Evolutionary conservation across 2,888 invertebrate genomes (phyloP).

Genomic region (Apamea anceps): DNA sequence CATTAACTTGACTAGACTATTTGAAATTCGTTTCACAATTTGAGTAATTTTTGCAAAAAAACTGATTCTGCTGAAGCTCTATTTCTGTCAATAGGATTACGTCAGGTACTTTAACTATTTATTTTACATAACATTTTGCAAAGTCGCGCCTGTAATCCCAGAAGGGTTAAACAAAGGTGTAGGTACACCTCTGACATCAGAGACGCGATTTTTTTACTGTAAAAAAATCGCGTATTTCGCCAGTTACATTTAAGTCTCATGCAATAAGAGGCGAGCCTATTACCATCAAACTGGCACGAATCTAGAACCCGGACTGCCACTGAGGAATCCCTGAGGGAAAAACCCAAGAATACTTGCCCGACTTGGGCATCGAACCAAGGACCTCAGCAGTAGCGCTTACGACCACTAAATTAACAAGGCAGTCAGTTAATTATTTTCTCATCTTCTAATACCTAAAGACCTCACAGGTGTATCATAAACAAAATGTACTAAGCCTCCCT

Average conservation of each 20-base stretch:
- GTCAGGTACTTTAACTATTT: neutral
- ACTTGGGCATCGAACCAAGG: neutral
- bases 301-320: neutral
- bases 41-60: neutral
- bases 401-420: too few relatives aligned
- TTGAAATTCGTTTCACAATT: neutral
- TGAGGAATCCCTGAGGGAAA: neutral
- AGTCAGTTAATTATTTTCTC: neutral
- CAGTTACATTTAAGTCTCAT: neutral
- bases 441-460: neutral
- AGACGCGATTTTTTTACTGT: neutral
- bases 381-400: neutral
- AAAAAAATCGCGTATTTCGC: neutral
- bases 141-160: too few relatives aligned
- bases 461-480: neutral
- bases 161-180: too few relatives aligned
- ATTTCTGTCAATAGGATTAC: neutral
- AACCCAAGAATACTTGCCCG: neutral
- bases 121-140: neutral
- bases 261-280: neutral
- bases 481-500: constrained; percentile 5
- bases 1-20: neutral
- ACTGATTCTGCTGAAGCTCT: neutral
- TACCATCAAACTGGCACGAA: neutral
- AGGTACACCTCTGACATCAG: too few relatives aligned